Percentiles rank a stretch among this genome's conserved stretches.
These are phyloP conservation scores for Paramormyrops hopkinsi DNA, from an alignment of 2,797 vertebrate species.

Conservation along the genomic window DNA sequence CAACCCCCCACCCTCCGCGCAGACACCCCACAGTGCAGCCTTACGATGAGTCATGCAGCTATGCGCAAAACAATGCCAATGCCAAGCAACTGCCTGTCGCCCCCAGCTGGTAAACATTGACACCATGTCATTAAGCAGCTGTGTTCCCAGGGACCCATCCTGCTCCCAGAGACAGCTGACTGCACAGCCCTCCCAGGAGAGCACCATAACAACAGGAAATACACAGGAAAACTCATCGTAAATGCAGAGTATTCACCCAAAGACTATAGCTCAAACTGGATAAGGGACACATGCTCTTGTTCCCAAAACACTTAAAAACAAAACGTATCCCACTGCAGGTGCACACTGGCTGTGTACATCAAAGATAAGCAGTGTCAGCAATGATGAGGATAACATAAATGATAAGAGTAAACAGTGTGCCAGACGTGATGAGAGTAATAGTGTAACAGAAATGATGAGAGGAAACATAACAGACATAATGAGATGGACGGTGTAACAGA, in stretches of 20 bases:
- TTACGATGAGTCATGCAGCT: background rate
- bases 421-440: background rate
- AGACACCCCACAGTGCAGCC: background rate
- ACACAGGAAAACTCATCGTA: background rate
- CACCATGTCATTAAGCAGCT: background rate
- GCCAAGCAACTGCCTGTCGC: background rate
- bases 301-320: background rate
- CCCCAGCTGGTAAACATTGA: background rate
- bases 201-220: constrained; percentile 3
- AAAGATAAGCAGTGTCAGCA: background rate
- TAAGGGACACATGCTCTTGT: background rate
- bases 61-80: background rate
- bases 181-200: background rate
- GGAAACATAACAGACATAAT: background rate
- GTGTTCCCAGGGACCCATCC: background rate
- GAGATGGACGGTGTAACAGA: background rate
- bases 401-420: background rate
- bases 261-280: background rate
- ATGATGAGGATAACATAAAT: background rate
- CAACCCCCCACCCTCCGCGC: background rate
- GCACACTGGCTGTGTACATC: background rate
- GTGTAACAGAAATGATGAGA: background rate
- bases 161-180: background rate
- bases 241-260: background rate
- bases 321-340: background rate